Base-by-base conservation (phyloP, 2,888 invertebrate species). In the Hirtodrosophila histrioides region DNA sequence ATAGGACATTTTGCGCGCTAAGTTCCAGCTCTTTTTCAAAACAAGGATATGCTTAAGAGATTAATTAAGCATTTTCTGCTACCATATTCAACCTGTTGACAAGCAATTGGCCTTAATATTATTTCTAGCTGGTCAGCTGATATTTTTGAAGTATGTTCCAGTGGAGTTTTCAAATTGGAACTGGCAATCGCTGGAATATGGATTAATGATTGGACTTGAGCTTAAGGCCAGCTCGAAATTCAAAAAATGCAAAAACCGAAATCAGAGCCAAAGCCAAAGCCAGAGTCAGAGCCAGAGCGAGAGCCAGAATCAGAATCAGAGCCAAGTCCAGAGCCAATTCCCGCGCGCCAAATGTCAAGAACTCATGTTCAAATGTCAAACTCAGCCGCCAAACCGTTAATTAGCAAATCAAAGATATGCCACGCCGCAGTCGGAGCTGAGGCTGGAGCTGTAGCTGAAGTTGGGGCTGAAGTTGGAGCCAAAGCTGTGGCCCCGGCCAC, bases 381-480 rank as follows among this genome's bases (percentile, higher is more conserved):
- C 88, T 73, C 72, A 82, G 88, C 88, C 84, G 87, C 84, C 88
- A 89, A 89, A 89, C 90, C 89, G 89, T 88, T 90, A 90, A 90
- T 90, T 90, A 90, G 88, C 78, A 86, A 86, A 89, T 89, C 82
- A 82, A 82, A 86, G 82, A 83, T 80, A 82, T 85, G 81, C 83
- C 86, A 82, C 62, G 83, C 72, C 75, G 68, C 58, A 71, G 70
- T 51, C 57, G 48, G 48, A 55, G 39, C 31, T 36, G 37, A 9
- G 31, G n/a, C 39, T 36, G 53, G 43, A 43, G 48, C 40, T 36
- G 58, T 7, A 8, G 39, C 12, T 37, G 29, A 9, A 27, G 39
- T 37, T n/a, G 33, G 39, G 11, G 11, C 27, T 23, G 24, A 6
- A 11, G 43, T 36, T 66, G 40, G 29, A 36, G 37, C 44, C 40